phyloP scores from a whole-genome alignment of 2,888 invertebrate genomes.

The Mesorhabditis belari region DNA sequence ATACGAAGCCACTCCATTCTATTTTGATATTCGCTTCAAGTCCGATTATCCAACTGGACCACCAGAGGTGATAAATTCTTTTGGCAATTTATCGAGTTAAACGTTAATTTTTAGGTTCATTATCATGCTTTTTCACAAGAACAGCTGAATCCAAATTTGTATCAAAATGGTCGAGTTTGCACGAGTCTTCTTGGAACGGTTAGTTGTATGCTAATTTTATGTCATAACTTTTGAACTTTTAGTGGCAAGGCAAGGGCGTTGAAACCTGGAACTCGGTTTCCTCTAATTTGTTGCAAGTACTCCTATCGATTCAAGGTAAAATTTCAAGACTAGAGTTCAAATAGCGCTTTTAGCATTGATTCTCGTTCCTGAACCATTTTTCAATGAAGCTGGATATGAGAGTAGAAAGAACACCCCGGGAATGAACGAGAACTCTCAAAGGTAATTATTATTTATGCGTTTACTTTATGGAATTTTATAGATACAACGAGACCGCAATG shows the following conservation, averaged over 20 bases:
- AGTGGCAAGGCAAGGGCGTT: constrained; percentile 1
- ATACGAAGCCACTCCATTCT: constrained; percentile 14
- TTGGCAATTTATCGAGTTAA: not conserved
- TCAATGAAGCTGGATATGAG: constrained; percentile 18
- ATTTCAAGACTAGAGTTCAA: not conserved
- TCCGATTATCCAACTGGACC: constrained; percentile 7
- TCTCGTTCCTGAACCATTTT: constrained; percentile 11
- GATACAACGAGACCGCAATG: not conserved
- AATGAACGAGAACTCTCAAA: constrained; percentile 3
- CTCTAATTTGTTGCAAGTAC: constrained; percentile 13
- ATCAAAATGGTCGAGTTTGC: constrained; percentile 13
- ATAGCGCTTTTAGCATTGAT: constrained; percentile 6
- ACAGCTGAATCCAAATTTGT: constrained; percentile 18
- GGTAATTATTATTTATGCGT: constrained; percentile 5
- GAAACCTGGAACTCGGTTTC: constrained; percentile 8
- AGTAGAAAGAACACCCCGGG: constrained; percentile 8
- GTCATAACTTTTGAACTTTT: not conserved
- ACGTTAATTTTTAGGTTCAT: constrained; percentile 4
- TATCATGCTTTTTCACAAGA: constrained; percentile 1
- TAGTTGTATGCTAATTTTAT: not conserved
- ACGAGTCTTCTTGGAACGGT: constrained; percentile 10
- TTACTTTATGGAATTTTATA: not conserved
- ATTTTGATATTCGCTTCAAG: constrained; percentile 10
- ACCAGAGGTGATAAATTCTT: constrained; percentile 5
- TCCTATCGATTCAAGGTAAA: constrained; percentile 11